These are phyloP conservation scores for Acleris sparsana DNA, from an alignment of 2,888 invertebrate genomes.

Conservation along the genomic window DNA sequence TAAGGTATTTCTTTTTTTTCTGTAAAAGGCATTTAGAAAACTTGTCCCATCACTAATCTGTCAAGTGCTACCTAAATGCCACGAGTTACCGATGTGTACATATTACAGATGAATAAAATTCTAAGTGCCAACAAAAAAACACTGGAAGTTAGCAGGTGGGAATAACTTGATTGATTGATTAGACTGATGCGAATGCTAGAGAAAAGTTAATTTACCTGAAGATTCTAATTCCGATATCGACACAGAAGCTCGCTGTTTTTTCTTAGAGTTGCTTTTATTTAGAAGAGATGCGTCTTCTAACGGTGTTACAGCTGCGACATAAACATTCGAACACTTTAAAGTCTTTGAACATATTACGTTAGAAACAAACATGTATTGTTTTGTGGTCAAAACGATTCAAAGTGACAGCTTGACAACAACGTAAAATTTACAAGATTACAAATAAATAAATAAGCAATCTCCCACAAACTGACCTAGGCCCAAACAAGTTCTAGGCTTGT, in stretches of 20 bases:
- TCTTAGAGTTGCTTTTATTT: slow-evolving; percentile 11
- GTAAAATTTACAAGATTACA: background rate
- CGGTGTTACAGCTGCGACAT: background rate
- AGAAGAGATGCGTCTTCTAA: background rate
- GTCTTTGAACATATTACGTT: background rate
- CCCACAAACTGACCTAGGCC: too few relatives aligned
- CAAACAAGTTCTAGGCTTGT: too few relatives aligned
- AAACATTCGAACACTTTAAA: background rate
- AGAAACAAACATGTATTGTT: background rate
- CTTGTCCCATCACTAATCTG: too few relatives aligned
- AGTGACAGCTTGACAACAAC: background rate
- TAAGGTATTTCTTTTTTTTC: too few relatives aligned
- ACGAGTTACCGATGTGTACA: too few relatives aligned
- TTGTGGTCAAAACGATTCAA: background rate
- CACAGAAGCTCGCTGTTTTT: slow-evolving; percentile 3
- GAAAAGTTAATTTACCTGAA: background rate
- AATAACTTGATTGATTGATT: too few relatives aligned
- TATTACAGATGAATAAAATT: too few relatives aligned
- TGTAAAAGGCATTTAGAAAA: too few relatives aligned
- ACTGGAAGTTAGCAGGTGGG: too few relatives aligned
- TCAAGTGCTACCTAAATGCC: too few relatives aligned
- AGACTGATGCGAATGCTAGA: too few relatives aligned
- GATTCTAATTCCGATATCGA: background rate
- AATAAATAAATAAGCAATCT: background rate
- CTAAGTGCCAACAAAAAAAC: too few relatives aligned